Conservation (phyloP, 2,113 vertebrate species). For the Anser brachyrhynchus region DNA sequence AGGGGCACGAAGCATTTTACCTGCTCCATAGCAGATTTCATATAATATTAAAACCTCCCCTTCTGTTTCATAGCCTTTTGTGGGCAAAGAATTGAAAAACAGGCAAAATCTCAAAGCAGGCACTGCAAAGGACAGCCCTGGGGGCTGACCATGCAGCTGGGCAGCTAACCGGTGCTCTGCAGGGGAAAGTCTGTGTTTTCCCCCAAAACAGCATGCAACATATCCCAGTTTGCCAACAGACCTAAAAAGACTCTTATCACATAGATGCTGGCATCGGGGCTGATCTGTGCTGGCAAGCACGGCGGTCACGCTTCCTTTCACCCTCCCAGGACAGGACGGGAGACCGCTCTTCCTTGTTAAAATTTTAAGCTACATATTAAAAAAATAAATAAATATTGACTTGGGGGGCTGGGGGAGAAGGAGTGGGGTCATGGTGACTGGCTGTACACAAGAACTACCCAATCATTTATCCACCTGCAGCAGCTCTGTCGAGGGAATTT, state of each 20-base stretch:
- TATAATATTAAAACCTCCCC: background rate
- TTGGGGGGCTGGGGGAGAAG: background rate
- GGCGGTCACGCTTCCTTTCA: background rate
- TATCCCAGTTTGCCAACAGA: background rate
- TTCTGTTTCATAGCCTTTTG: background rate
- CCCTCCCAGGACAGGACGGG: background rate
- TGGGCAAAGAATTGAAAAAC: background rate
- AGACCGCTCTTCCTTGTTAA: background rate
- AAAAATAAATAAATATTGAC: background rate
- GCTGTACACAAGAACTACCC: background rate
- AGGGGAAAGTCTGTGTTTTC: background rate
- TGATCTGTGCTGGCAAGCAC: background rate
- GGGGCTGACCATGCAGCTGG: background rate
- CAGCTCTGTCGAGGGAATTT: background rate
- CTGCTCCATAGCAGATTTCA: background rate
- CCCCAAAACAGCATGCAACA: background rate
- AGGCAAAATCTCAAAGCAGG: background rate
- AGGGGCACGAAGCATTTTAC: background rate
- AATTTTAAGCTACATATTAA: background rate
- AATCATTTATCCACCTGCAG: rapidly evolving
- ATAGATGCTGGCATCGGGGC: rapidly evolving
- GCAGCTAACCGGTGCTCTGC: background rate
- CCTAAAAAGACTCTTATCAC: background rate
- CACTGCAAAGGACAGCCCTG: background rate
- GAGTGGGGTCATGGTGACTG: no score